A percentile compares a stretch with the other conserved stretches of the same genome.
These are phyloP conservation scores for Collichthys lucidus DNA, from an alignment of 2,113 vertebrate genomes.

Conservation along the genomic window DNA sequence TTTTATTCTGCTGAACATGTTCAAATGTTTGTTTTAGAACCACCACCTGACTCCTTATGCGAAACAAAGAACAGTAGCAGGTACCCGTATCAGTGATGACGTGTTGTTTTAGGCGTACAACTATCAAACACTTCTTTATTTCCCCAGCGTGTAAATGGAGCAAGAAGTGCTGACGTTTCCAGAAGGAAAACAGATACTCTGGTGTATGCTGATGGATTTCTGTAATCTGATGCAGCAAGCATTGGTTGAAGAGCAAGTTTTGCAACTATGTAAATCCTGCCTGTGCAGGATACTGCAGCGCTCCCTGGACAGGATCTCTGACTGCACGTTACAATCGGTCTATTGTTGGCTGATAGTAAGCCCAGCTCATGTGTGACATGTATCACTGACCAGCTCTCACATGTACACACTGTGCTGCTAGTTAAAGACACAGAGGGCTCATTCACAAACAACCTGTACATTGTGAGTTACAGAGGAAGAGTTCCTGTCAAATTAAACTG, in stretches of 20 bases:
- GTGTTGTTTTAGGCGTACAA: background rate
- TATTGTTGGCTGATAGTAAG: background rate
- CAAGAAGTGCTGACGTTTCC: background rate
- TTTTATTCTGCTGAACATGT: background rate
- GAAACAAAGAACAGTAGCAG: no score
- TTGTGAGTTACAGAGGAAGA: background rate
- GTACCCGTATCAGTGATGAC: no score
- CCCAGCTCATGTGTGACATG: background rate
- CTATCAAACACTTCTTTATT: background rate
- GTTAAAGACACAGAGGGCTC: background rate
- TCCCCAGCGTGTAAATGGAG: background rate
- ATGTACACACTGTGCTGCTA: background rate
- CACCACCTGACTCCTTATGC: no score
- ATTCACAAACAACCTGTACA: background rate
- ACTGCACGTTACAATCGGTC: background rate
- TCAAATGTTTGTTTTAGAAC: background rate
- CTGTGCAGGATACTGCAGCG: slow-evolving; percentile 17
- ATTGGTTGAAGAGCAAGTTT: slow-evolving; percentile 40
- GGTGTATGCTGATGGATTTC: slow-evolving; percentile 14
- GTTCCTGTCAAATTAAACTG: background rate
- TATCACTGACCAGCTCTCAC: background rate
- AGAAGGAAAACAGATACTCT: background rate
- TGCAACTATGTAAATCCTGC: slow-evolving; percentile 37
- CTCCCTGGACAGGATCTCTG: background rate
- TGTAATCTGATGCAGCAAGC: background rate